Evolutionary conservation across 2,113 vertebrate species (phyloP).

Genomic region (Dromas ardeola): DNA sequence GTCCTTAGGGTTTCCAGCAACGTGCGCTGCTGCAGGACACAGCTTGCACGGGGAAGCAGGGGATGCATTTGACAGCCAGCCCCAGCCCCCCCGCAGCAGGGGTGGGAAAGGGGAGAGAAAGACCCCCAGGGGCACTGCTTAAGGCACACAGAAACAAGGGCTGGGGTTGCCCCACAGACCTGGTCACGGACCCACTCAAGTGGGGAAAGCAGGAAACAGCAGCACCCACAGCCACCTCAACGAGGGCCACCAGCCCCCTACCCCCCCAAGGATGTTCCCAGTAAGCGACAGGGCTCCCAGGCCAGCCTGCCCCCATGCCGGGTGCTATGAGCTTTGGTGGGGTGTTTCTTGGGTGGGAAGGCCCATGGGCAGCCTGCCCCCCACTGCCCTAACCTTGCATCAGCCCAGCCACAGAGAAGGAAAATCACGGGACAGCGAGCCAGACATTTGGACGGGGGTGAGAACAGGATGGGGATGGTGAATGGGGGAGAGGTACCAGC

Average conservation of each 20-base stretch:
- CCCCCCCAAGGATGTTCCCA: neutral
- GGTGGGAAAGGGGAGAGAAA: neutral
- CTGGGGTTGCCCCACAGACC: neutral
- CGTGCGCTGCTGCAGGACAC: neutral
- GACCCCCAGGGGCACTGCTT: neutral
- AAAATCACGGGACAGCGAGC: neutral
- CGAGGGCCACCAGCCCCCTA: neutral
- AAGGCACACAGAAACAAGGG: neutral
- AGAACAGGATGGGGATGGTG: neutral
- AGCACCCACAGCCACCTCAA: rapidly evolving
- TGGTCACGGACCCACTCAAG: neutral
- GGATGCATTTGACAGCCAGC: neutral
- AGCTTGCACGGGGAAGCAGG: neutral
- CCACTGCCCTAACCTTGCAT: neutral
- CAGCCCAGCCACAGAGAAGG: neutral
- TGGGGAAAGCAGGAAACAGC: neutral
- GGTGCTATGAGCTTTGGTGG: neutral
- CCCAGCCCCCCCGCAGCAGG: neutral
- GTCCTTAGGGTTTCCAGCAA: neutral
- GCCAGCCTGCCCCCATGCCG: neutral
- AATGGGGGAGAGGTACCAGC: neutral
- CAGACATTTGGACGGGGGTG: neutral
- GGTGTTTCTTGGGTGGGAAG: neutral
- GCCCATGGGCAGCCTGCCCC: neutral
- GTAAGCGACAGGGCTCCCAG: neutral